Conservation (phyloP, 2,113 vertebrate species). For the Labrus mixtus region DNA sequence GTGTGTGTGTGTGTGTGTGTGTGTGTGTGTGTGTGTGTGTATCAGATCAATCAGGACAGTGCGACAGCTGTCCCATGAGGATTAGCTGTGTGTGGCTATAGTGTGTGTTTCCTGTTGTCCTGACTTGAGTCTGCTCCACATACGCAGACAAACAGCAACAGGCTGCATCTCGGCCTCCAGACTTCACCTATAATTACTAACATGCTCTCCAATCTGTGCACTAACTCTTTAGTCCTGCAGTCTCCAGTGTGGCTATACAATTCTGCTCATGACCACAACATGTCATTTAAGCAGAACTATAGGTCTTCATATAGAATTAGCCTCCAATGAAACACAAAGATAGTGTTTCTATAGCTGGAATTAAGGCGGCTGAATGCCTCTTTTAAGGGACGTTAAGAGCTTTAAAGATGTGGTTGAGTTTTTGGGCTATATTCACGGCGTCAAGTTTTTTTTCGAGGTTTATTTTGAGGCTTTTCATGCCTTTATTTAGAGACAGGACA, state of each 20-base stretch:
- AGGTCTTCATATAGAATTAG: conserved; percentile 14
- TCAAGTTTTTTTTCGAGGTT: neutral
- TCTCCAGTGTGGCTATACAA: conserved; percentile 7
- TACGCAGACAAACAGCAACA: conserved; percentile 17
- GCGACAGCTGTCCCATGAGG: conserved; percentile 55
- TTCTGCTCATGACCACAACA: conserved; percentile 13
- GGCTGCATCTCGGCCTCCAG: conserved; percentile 37
- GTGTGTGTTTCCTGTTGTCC: conserved; percentile 10
- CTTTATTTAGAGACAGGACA: neutral
- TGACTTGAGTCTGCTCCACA: conserved; percentile 3
- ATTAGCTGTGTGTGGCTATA: conserved; percentile 39
- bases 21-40: conserved; percentile 19
- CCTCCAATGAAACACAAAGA: neutral
- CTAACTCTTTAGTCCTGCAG: conserved; percentile 16
- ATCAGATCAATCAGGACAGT: conserved; percentile 38
- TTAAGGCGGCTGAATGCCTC: conserved; percentile 8
- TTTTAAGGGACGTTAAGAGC: neutral
- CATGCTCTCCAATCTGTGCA: conserved; percentile 21
- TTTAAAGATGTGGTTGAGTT: neutral
- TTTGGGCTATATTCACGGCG: neutral
- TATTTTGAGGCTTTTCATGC: too few relatives aligned
- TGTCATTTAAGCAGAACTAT: conserved; percentile 32
- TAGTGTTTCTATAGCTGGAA: conserved; percentile 3
- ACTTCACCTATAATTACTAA: conserved; percentile 32
- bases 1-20: conserved; percentile 27